Evolutionary conservation across 2,888 invertebrate genomes (phyloP).

Genomic region (Baccha elongata): DNA sequence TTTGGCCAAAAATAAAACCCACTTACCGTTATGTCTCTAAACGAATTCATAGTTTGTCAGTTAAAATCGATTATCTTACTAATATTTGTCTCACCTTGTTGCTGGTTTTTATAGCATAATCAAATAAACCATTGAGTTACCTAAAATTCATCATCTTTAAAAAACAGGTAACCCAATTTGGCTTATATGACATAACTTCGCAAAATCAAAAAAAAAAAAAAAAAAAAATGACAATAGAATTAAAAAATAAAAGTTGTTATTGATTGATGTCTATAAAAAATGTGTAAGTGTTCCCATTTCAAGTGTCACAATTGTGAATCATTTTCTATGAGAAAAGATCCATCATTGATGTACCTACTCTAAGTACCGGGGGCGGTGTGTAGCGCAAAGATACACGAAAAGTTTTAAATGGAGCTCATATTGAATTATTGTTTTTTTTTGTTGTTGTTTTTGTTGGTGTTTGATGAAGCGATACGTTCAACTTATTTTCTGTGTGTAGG

Average conservation of each 20-base stretch:
- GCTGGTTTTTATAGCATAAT: conserved; percentile 54
- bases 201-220: conserved; percentile 5
- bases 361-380: too few relatives aligned
- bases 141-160: not conserved
- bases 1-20: not conserved
- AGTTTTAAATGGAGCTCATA: too few relatives aligned
- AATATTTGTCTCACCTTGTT: conserved; percentile 12
- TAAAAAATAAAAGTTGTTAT: not conserved
- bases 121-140: not conserved
- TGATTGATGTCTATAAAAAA: conserved; percentile 34
- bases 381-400: too few relatives aligned
- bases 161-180: conserved; percentile 25
- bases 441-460: too few relatives aligned
- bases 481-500: too few relatives aligned
- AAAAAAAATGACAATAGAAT: not conserved
- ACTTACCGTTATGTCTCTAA: conserved; percentile 31
- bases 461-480: too few relatives aligned
- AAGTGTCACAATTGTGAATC: conserved; percentile 56
- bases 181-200: conserved; percentile 23
- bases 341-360: too few relatives aligned
- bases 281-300: conserved; percentile 49
- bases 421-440: too few relatives aligned
- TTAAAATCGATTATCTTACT: conserved; percentile 40
- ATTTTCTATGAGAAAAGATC: conserved; percentile 36
- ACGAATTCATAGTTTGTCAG: conserved; percentile 37